Evolutionary conservation across 2,113 vertebrate genomes (phyloP).

Genomic region (Hylia prasina): DNA sequence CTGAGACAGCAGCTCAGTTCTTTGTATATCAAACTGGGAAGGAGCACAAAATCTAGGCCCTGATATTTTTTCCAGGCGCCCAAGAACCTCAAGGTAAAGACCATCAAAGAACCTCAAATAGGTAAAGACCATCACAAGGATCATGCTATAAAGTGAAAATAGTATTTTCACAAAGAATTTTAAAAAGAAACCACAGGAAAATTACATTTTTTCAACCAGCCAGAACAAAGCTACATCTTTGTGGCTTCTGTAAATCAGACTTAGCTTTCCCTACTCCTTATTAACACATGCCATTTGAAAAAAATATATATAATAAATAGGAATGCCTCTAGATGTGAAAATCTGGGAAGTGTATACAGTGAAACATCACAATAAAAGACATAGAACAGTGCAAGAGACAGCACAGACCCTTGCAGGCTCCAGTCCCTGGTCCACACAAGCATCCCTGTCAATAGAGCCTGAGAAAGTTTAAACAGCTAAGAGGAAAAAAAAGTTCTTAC

Average conservation of each 20-base stretch:
- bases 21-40: background rate
- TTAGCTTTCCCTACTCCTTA: background rate
- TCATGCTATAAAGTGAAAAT: background rate
- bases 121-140: background rate
- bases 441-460: background rate
- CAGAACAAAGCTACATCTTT: background rate
- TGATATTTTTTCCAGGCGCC: background rate
- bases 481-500: background rate
- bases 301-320: background rate
- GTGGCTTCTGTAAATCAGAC: background rate
- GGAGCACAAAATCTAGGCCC: background rate
- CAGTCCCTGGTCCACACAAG: background rate
- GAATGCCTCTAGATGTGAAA: background rate
- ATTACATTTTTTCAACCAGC: background rate
- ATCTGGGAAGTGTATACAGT: background rate
- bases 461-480: background rate
- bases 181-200: background rate
- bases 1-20: background rate
- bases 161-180: background rate
- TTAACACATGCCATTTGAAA: background rate
- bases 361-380: background rate
- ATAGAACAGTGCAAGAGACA: background rate
- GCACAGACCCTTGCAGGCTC: background rate
- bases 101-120: background rate
- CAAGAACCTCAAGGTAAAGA: background rate